phyloP scores from a whole-genome alignment of 2,113 vertebrate genomes.

The Saimiri boliviensis region DNA sequence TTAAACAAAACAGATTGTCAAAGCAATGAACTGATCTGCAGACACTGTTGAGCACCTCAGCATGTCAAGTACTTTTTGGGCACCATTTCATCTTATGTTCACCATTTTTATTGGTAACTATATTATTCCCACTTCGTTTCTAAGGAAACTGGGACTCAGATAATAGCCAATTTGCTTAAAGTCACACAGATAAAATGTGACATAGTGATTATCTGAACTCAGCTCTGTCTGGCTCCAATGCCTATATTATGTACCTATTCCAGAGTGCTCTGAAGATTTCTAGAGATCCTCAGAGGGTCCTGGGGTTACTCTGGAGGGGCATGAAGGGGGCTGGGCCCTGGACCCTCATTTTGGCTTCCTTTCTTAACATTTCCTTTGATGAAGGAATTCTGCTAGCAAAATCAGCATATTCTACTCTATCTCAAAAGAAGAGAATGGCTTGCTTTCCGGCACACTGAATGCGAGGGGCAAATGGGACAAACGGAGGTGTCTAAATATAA shows the following conservation, averaged over 20 bases:
- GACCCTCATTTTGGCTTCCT: not conserved
- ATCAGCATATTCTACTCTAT: not conserved
- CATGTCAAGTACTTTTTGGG: not conserved
- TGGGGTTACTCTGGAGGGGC: not conserved
- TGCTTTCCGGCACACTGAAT: not conserved
- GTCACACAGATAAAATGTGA: not conserved
- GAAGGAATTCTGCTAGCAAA: not conserved
- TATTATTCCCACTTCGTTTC: constrained; percentile 44
- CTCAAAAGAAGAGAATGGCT: not conserved
- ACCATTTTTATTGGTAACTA: constrained; percentile 42
- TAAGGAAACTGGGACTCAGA: constrained; percentile 43
- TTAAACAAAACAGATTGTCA: constrained; percentile 42
- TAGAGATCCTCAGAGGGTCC: not conserved
- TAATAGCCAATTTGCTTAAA: constrained; percentile 35
- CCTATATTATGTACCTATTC: not conserved
- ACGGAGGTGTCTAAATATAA: not conserved
- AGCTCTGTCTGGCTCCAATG: not conserved
- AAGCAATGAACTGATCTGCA: not conserved
- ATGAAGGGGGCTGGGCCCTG: not conserved
- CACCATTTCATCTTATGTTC: not conserved
- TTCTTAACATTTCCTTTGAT: not conserved
- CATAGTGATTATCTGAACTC: constrained; percentile 26
- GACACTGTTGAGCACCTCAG: not conserved
- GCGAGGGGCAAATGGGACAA: not conserved
- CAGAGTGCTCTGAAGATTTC: not conserved